These are phyloP conservation scores for Melanogrammus aeglefinus DNA, from an alignment of 2,797 vertebrate species.

Conservation along the genomic window DNA sequence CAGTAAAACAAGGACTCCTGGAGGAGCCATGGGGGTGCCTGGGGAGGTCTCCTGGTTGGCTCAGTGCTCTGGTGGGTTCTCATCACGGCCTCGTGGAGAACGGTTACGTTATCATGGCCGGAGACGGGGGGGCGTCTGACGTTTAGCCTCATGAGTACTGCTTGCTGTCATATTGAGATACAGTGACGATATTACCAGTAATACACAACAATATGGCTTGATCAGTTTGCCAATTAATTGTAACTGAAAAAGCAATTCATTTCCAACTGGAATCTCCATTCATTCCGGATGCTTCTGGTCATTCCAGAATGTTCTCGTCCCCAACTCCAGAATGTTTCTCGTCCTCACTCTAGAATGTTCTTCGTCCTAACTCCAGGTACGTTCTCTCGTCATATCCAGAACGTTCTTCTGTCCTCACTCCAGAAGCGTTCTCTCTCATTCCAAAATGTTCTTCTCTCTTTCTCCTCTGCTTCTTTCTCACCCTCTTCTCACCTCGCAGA, in stretches of 20 bases:
- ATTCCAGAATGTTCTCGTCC: too few relatives aligned
- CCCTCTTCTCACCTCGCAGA: too few relatives aligned
- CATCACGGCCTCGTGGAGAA: not conserved
- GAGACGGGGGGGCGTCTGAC: not conserved
- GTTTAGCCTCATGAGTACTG: not conserved
- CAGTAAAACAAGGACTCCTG: not conserved
- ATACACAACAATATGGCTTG: too few relatives aligned
- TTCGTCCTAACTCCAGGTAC: not conserved
- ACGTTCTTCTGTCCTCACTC: too few relatives aligned
- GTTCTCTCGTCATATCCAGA: too few relatives aligned
- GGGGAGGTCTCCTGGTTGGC: not conserved
- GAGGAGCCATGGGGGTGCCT: not conserved
- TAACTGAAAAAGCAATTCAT: not conserved
- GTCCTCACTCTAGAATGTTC: too few relatives aligned
- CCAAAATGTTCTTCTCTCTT: too few relatives aligned
- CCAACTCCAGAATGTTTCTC: too few relatives aligned
- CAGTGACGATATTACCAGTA: too few relatives aligned
- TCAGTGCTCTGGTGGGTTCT: not conserved
- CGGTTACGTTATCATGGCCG: not conserved
- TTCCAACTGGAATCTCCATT: not conserved
- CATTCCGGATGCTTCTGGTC: not conserved
- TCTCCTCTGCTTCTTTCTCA: too few relatives aligned
- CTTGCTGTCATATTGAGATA: too few relatives aligned
- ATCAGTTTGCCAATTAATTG: not conserved
- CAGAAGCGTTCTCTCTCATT: too few relatives aligned